Base-by-base conservation (phyloP, 1,140 invertebrate species). In the Drosophila lacteicornis region DNA sequence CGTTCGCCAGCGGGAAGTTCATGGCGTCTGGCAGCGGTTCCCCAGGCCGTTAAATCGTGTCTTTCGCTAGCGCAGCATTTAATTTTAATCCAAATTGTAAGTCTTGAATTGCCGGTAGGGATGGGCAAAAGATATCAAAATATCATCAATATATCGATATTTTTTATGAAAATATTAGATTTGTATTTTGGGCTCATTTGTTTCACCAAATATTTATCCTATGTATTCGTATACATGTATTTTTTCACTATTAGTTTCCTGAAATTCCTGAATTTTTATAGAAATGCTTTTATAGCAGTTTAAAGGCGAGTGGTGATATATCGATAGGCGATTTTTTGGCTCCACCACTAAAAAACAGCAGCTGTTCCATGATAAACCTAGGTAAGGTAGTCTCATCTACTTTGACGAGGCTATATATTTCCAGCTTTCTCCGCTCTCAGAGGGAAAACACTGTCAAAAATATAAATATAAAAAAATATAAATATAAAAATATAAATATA, bases 1-100 rank as follows among this genome's bases (percentile, higher is more conserved):
- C 69, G 93, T 94, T 80, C 93, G 75, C 80, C 33, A 92, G 56
- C n/a, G 82, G 79, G 69, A 92, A 92, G 63, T 91, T 92, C 92
- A 93, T 93, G 63, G 67, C 61, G 61, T 42, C 65, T 78, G 46
- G 36, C 66, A 43, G 49, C 36, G 55, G n/a, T 8, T 45, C 5
- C 57, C 62, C 19, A 40, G 6, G n/a, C 36, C 15, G 19, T 25
- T 5, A 9, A 40, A n/a, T 56, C 5, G 53, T 55, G 13, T 40
- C 19, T 56, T 56, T 56, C 13, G 53, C 53, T 56, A 56, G 53
- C 53, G 53, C 36, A 56, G 53, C 53, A 56, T 56, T 56, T 56
- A 56, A 56, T 40, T 50, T 56, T 25, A n/a, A 22, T 40, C 19
- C 53, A 56, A 56, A 56, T 56, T 56, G 19, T 40, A 38, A 6